Percentiles rank a stretch among this genome's conserved stretches.
phyloP scores from a whole-genome alignment of 1,140 invertebrate species.

The Aleiodes sp. region DNA sequence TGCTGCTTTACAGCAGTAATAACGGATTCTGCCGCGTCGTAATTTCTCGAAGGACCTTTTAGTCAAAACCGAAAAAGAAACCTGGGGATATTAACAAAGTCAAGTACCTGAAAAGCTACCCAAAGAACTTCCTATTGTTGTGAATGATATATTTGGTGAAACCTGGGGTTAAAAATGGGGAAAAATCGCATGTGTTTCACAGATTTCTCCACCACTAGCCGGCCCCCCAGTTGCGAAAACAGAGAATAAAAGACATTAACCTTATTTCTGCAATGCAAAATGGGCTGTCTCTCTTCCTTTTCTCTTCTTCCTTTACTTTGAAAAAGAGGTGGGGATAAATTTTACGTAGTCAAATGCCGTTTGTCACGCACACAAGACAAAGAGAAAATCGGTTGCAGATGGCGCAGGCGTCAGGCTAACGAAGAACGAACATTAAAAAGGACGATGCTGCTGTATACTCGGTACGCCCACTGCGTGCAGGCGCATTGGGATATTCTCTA shows the following conservation, averaged over 20 bases:
- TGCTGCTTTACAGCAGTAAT: no score
- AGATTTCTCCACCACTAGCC: conserved; percentile 15
- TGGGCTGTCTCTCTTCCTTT: no score
- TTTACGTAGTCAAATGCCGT: background rate
- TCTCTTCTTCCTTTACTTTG: no score
- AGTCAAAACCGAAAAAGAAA: background rate
- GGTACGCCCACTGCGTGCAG: conserved; percentile 48
- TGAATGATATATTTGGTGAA: background rate
- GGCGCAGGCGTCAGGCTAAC: conserved; percentile 17
- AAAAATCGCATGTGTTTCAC: conserved; percentile 26
- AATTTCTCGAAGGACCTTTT: no score
- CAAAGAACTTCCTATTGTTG: background rate
- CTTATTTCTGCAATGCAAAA: no score
- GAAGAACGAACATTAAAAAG: background rate
- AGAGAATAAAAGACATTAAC: background rate
- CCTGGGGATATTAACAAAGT: background rate
- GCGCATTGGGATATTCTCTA: conserved; percentile 39
- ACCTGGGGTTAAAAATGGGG: conserved; percentile 18
- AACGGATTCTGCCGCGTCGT: no score
- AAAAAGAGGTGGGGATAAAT: background rate
- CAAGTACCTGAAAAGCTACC: background rate
- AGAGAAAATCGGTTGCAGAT: conserved; percentile 22
- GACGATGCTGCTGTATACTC: conserved; percentile 28
- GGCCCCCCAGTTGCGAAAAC: conserved; percentile 9
- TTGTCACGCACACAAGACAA: background rate